Conservation (phyloP, 2,888 invertebrate species). For the Euphydryas editha region DNA sequence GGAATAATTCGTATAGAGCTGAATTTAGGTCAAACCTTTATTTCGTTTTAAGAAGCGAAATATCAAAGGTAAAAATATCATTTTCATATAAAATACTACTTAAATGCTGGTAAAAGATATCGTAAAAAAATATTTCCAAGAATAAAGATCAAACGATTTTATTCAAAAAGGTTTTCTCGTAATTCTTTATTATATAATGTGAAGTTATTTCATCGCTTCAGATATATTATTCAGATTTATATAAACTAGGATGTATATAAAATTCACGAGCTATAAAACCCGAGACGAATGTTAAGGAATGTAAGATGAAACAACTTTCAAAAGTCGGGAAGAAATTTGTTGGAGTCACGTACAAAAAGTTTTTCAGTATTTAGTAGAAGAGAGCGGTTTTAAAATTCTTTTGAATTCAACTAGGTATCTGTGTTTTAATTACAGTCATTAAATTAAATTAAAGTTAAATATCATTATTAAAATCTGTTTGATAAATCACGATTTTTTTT, state of each 20-base stretch:
- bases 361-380: constrained; percentile 74
- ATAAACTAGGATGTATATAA: constrained; percentile 46
- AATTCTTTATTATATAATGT: neutral
- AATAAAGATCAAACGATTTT: too few relatives aligned
- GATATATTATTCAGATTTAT: constrained; percentile 3
- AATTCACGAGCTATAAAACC: constrained; percentile 67
- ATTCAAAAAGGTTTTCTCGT: neutral
- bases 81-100: too few relatives aligned
- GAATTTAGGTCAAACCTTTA: too few relatives aligned
- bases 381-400: constrained; percentile 58
- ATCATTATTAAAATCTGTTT: too few relatives aligned
- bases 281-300: constrained; percentile 55
- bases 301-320: constrained; percentile 59
- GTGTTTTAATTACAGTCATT: neutral
- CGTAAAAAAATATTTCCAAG: too few relatives aligned
- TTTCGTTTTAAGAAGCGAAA: too few relatives aligned
- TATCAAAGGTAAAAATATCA: too few relatives aligned
- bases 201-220: neutral
- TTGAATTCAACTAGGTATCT: constrained; percentile 55
- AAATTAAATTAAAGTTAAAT: too few relatives aligned
- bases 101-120: too few relatives aligned
- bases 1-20: too few relatives aligned
- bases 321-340: constrained; percentile 52
- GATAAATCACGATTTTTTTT: too few relatives aligned
- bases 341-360: constrained; percentile 77